These are phyloP conservation scores for Monochamus saltuarius DNA, from an alignment of 1,140 invertebrate genomes.

Conservation along the genomic window DNA sequence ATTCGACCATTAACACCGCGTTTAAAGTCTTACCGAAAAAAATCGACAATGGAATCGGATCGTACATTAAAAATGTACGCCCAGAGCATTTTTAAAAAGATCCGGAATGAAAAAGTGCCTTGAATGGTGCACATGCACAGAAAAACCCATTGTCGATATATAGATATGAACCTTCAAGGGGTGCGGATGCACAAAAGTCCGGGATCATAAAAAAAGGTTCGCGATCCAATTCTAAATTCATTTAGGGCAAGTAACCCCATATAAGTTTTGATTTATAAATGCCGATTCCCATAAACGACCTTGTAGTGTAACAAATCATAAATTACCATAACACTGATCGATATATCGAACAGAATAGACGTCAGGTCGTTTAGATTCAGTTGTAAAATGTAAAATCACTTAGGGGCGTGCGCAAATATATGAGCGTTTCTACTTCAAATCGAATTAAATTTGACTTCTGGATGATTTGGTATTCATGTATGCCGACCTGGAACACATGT, in stretches of 20 bases:
- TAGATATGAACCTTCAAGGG: constrained; percentile 14
- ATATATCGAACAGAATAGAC: constrained; percentile 16
- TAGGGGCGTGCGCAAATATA: constrained; percentile 16
- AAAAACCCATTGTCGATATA: constrained; percentile 15
- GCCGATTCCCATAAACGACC: constrained; percentile 12
- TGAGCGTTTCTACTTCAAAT: background rate
- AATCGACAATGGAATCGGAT: constrained; percentile 16
- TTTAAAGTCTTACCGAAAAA: constrained; percentile 13
- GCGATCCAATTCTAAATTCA: constrained; percentile 21
- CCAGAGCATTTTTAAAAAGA: constrained; percentile 11
- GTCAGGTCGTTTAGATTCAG: background rate
- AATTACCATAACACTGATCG: constrained; percentile 25
- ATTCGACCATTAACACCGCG: constrained; percentile 20
- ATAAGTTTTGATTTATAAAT: background rate
- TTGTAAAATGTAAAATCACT: constrained; percentile 9
- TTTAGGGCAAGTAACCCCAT: constrained; percentile 16
- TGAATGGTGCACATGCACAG: constrained; percentile 8
- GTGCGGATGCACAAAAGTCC: background rate
- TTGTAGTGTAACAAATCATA: constrained; percentile 20
- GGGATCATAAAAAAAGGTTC: constrained; percentile 10
- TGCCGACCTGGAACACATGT: constrained; percentile 16
- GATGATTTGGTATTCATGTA: constrained; percentile 5
- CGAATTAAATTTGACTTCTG: constrained; percentile 22
- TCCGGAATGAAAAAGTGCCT: constrained; percentile 6
- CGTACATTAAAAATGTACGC: constrained; percentile 22